A percentile compares a stretch with the other conserved stretches of the same genome.
These are phyloP conservation scores for Trisateles emortualis DNA, from an alignment of 2,888 invertebrate species.

Conservation along the genomic window DNA sequence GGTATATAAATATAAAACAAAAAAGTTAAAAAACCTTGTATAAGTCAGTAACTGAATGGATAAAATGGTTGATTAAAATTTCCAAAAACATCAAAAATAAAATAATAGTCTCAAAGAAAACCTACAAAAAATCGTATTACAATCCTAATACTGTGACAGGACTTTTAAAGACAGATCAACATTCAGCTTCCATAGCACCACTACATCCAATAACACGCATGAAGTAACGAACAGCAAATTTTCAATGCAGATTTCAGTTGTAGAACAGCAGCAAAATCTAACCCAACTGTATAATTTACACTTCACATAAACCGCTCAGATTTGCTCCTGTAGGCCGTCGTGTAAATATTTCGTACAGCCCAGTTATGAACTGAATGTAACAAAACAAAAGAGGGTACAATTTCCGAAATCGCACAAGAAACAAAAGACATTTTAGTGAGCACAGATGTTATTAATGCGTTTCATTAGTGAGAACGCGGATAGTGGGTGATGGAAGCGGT, in stretches of 20 bases:
- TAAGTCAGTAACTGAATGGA: too few relatives aligned
- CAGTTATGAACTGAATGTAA: constrained; percentile 48
- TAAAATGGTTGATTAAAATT: too few relatives aligned
- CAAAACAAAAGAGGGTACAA: constrained; percentile 54
- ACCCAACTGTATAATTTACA: neutral
- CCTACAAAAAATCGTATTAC: too few relatives aligned
- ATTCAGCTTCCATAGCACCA: too few relatives aligned
- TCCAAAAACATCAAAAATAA: too few relatives aligned
- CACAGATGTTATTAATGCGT: constrained; percentile 76
- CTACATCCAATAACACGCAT: too few relatives aligned
- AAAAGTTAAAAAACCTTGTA: too few relatives aligned
- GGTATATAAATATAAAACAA: too few relatives aligned
- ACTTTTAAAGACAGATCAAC: too few relatives aligned
- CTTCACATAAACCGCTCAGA: constrained; percentile 19
- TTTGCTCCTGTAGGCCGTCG: constrained; percentile 23
- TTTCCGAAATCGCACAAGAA: constrained; percentile 64
- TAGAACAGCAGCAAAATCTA: neutral
- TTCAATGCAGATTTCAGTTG: neutral
- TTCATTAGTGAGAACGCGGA: constrained; percentile 63
- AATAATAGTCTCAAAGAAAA: too few relatives aligned
- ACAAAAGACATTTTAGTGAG: constrained; percentile 71
- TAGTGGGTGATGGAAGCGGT: constrained; percentile 47
- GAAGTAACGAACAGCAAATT: neutral
- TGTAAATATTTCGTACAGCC: constrained; percentile 35
- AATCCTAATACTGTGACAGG: too few relatives aligned